Conservation (phyloP, 2,888 invertebrate genomes). For the Willowsia nigromaculata region DNA sequence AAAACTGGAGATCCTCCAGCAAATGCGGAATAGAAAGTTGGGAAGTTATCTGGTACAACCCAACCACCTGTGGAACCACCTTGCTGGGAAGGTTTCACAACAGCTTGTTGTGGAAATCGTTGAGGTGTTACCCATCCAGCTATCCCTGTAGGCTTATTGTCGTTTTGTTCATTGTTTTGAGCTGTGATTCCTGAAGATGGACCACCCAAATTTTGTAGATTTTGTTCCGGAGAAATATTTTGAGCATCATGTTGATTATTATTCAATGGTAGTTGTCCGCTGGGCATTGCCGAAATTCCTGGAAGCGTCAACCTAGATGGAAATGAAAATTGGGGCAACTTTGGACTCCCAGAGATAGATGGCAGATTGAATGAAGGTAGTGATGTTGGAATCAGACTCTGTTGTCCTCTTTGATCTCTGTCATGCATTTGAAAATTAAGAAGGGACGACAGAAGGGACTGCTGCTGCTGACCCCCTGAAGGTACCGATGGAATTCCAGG, state of each 20-base stretch:
- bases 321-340: background rate
- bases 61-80: background rate
- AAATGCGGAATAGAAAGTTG: conserved; percentile 27
- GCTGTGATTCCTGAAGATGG: background rate
- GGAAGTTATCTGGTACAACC: conserved; percentile 49
- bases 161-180: background rate
- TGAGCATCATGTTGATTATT: background rate
- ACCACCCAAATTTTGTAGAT: background rate
- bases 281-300: background rate
- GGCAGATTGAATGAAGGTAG: background rate
- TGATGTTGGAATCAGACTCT: background rate
- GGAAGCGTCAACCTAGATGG: background rate
- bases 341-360: background rate
- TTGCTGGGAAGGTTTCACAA: background rate
- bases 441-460: background rate
- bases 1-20: background rate
- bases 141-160: background rate
- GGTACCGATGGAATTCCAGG: background rate
- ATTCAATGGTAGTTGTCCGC: background rate
- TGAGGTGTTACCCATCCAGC: background rate
- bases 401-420: background rate
- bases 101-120: background rate
- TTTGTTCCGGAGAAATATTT: background rate
- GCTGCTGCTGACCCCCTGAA: background rate
- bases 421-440: background rate